Evolutionary conservation across 2,113 vertebrate species (phyloP), one percentile per base, ranked within the genome.

Genomic region (Cephalophus harveyi): DNA sequence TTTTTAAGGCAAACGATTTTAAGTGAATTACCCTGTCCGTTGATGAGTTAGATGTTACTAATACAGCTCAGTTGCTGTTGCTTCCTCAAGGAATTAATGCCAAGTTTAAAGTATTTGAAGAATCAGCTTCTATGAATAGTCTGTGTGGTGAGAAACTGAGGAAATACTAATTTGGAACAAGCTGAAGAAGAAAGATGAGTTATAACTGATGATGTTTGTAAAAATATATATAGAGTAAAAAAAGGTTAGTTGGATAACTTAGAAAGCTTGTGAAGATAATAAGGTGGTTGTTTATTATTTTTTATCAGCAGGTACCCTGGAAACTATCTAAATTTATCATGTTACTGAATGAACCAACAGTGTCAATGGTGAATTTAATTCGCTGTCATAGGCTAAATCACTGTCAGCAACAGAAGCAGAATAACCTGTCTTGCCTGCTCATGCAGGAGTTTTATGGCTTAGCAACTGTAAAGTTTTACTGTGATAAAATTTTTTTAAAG

Each of bases 271-370:
- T 62, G 36, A 88, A 83, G 54, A 96, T 82, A 5, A 5, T 40
- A 92, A 87, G 40, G 57, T 78, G 12, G 11, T 64, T 95, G 11
- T 79, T 95, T 25, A 91, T 74, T 52, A n/a, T 91, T 94, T 91
- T 91, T 91, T 43, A 92, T 78, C 48, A 92, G 43, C 13, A 40
- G 40, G 40, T 88, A 78, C 27, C 84, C 36, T 88, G 36, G 14
- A 97, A 92, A 95, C 78, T 64, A 88, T 50, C 3, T 91, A 62
- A 76, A 88, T 88, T 83, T 88, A 96, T 84, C 52, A 94, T 54
- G n/a, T 74, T 92, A 88, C 6, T 78, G 25, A 96, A 88, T 78
- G 30, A 96, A 88, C 48, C 54, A 83, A 78, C 0, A 62, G 2
- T 78, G 64, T 78, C n/a, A 46, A 92, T 28, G 36, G 40, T 43